Evolutionary conservation across 2,888 invertebrate species (phyloP).

Genomic region (Netelia virgata): DNA sequence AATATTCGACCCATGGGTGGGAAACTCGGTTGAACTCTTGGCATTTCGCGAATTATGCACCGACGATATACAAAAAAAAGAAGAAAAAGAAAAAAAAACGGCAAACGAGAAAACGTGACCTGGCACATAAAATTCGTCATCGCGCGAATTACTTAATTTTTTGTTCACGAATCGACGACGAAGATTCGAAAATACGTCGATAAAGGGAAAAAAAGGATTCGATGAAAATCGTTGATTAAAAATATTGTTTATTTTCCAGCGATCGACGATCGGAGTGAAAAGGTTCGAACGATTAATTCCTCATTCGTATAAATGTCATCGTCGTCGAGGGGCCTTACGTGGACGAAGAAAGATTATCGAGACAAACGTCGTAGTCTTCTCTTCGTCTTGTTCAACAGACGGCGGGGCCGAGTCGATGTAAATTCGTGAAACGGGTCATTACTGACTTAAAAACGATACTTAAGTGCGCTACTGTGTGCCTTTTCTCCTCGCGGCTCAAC

Average conservation of each 20-base stretch:
- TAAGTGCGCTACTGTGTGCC: slow-evolving; percentile 48
- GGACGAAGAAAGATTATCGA: slow-evolving; percentile 3
- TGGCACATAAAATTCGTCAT: not conserved
- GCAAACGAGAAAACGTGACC: not conserved
- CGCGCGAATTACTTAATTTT: not conserved
- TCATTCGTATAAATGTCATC: not conserved
- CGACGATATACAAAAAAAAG: not conserved
- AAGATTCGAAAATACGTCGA: not conserved
- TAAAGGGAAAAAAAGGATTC: not conserved
- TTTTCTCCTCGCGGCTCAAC: slow-evolving; percentile 44
- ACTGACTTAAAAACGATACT: slow-evolving; percentile 27
- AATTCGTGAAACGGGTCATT: slow-evolving; percentile 44
- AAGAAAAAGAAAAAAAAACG: not conserved
- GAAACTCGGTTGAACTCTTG: slow-evolving; percentile 56
- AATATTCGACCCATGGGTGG: slow-evolving; percentile 14
- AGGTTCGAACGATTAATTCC: not conserved
- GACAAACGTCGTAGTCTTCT: not conserved
- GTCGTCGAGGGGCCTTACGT: not conserved
- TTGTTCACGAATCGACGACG: not conserved
- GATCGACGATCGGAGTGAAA: not conserved
- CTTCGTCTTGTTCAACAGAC: not conserved
- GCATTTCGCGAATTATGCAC: slow-evolving; percentile 43
- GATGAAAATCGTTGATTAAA: no score
- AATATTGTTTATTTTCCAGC: no score
- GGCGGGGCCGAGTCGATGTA: not conserved